Evolutionary conservation across 2,888 invertebrate species (phyloP).

Genomic region (Noctua janthe): DNA sequence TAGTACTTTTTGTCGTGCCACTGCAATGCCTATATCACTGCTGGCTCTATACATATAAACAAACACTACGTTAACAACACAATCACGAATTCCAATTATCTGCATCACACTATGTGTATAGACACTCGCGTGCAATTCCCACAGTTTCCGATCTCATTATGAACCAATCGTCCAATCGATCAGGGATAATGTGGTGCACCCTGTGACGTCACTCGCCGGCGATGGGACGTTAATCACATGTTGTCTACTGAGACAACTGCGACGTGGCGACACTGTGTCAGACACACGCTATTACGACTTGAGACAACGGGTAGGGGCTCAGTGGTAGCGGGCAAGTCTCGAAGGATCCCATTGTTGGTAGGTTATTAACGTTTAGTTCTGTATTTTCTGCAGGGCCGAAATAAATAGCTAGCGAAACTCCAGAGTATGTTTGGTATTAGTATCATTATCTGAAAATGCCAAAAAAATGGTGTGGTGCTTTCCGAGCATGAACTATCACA

Average conservation of each 20-base stretch:
- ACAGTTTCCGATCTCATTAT: conserved; percentile 27
- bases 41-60: not conserved
- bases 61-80: not conserved
- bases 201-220: conserved; percentile 41
- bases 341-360: not conserved
- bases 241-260: conserved; percentile 34
- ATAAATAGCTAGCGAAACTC: not conserved
- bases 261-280: conserved; percentile 23
- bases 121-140: conserved; percentile 19
- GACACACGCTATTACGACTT: conserved; percentile 39
- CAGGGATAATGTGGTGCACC: conserved; percentile 39
- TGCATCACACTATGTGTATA: not conserved
- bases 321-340: conserved; percentile 5
- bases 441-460: not conserved
- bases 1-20: no score
- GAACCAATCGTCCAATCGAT: conserved; percentile 32
- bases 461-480: not conserved
- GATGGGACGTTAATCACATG: conserved; percentile 53
- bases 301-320: not conserved
- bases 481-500: not conserved
- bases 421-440: not conserved
- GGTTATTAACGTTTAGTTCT: not conserved
- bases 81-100: not conserved
- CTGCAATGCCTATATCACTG: not conserved
- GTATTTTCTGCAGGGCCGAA: not conserved